Conservation (phyloP, 2,888 invertebrate genomes). For the Plebejus anna region DNA sequence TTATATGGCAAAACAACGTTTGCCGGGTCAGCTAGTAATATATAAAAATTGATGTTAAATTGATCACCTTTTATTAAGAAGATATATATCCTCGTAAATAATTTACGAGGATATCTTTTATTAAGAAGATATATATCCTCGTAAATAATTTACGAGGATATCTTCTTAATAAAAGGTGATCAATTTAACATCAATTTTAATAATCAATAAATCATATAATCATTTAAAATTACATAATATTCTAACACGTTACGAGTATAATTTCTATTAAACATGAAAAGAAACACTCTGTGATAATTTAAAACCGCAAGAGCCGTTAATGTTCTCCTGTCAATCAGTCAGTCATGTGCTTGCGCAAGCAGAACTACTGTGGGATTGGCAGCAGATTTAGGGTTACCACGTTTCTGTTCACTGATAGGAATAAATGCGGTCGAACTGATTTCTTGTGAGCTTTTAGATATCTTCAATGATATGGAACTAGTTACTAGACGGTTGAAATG, state of each 20-base stretch:
- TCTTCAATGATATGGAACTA: not conserved
- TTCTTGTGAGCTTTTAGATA: conserved; percentile 10
- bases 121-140: too few relatives aligned
- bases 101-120: too few relatives aligned
- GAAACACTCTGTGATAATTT: conserved; percentile 42
- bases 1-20: too few relatives aligned
- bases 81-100: too few relatives aligned
- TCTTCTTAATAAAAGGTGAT: too few relatives aligned
- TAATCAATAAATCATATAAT: not conserved
- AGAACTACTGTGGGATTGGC: conserved; percentile 16
- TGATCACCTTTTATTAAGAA: too few relatives aligned
- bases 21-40: too few relatives aligned
- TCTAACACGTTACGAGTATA: not conserved
- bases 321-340: conserved; percentile 13
- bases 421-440: not conserved
- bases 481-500: not conserved
- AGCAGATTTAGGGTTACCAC: conserved; percentile 6
- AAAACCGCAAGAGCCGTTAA: conserved; percentile 8
- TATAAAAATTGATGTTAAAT: too few relatives aligned
- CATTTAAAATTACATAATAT: not conserved
- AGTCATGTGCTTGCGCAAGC: conserved; percentile 19
- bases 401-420: conserved; percentile 11
- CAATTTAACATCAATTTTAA: too few relatives aligned
- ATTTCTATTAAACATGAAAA: conserved; percentile 55
- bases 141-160: too few relatives aligned